Evolutionary conservation across 2,113 vertebrate species (phyloP).

Genomic region (Platanista minor): DNA sequence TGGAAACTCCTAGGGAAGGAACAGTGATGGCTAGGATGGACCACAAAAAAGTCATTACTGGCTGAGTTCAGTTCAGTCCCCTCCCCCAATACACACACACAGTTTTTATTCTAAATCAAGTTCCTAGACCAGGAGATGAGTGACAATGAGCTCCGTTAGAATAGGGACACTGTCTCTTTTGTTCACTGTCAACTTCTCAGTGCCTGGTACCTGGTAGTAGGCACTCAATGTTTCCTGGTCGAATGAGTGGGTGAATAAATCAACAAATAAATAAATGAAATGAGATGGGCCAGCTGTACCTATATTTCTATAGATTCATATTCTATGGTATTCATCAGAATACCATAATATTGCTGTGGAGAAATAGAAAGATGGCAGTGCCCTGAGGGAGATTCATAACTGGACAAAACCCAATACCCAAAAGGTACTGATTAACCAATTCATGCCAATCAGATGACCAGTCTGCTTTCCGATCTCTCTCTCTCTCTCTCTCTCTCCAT

Average conservation of each 20-base stretch:
- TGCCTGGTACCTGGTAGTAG: neutral
- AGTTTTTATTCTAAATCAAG: neutral
- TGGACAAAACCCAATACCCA: neutral
- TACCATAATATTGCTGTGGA: neutral
- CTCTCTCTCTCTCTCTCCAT: neutral
- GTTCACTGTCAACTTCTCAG: neutral
- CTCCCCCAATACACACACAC: neutral
- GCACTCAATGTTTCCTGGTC: neutral
- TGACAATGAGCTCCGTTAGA: neutral
- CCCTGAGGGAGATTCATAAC: neutral
- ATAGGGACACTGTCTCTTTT: neutral
- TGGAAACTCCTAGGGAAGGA: neutral
- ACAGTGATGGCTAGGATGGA: neutral
- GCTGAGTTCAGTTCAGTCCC: neutral
- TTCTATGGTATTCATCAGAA: neutral
- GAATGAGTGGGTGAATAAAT: neutral
- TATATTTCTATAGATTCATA: neutral
- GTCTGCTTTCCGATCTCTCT: neutral
- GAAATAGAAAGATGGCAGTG: neutral
- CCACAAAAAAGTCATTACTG: neutral
- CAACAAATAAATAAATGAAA: neutral
- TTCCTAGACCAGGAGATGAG: neutral
- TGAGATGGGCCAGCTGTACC: neutral
- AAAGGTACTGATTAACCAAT: neutral
- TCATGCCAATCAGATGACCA: neutral